Evolutionary conservation across 2,888 invertebrate genomes (phyloP).

Genomic region (Hemithea aestivaria): DNA sequence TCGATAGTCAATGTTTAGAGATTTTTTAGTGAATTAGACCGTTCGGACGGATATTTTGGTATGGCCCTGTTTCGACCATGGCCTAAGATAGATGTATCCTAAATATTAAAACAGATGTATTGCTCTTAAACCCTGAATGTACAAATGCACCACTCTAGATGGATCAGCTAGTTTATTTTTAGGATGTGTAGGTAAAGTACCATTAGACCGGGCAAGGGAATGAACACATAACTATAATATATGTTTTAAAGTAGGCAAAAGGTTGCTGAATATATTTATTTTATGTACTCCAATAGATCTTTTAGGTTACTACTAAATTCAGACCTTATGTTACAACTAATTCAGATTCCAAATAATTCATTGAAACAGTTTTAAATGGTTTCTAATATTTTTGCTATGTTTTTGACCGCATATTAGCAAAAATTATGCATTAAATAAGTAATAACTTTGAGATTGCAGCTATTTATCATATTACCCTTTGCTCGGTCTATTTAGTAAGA

Average conservation of each 20-base stretch:
- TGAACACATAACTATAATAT: background rate
- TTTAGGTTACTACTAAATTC: no score
- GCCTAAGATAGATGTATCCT: slow-evolving; percentile 21
- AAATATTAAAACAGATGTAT: slow-evolving; percentile 17
- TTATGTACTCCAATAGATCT: no score
- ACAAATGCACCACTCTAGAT: slow-evolving; percentile 61
- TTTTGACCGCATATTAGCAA: no score
- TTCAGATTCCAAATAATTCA: no score
- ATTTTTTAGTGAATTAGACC: slow-evolving; percentile 47
- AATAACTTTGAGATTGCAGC: background rate
- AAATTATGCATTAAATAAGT: no score
- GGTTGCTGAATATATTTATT: no score
- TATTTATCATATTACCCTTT: slow-evolving; percentile 8
- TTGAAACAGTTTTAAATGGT: no score
- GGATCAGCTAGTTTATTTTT: slow-evolving; percentile 54
- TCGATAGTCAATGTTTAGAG: slow-evolving; percentile 60
- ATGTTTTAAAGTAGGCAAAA: background rate
- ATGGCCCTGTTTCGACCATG: slow-evolving; percentile 18
- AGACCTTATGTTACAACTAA: no score
- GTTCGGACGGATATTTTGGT: slow-evolving; percentile 24
- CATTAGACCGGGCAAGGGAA: slow-evolving; percentile 27
- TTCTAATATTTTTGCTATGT: no score
- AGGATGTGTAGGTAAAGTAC: slow-evolving; percentile 41
- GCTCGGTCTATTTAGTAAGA: slow-evolving; percentile 36
- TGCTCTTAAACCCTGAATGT: slow-evolving; percentile 71